Base-by-base conservation (phyloP, 2,797 vertebrate species). In the Synanceia verrucosa region DNA sequence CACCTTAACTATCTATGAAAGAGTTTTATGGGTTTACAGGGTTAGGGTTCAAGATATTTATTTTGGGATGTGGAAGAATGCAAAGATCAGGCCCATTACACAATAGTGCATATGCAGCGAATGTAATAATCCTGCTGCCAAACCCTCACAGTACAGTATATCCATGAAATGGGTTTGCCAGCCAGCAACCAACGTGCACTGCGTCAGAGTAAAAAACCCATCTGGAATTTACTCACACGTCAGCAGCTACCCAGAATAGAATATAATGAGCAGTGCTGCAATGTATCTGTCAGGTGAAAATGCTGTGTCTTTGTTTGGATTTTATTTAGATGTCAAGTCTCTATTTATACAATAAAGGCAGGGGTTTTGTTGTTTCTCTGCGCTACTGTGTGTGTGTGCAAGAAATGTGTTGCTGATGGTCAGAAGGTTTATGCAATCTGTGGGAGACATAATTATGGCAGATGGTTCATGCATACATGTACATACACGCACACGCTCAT, bases 321-420 rank as follows among this genome's bases (percentile, higher is more conserved):
- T 86, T 87, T 85, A 90, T 87, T 89, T 83, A 87, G 56, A 84
- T 66, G 77, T 89, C 73, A 84, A 84, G 48, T 79, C 60, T 85
- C 73, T 74, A 55, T 89, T 83, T 77, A 83, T 68, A 84, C 71
- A 76, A 82, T 67, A 81, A 65, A 83, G 66, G 74, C 28, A 26
- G 44, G 26, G 24, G 6, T 71, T 85, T 73, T 52, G 75, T 87
- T 62, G 50, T 81, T 82, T 79, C 52, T 78, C 43, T 67, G 5
- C 37, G 65, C 1, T 31, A 34, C 58, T 67, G 31, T 57, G 52
- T 12, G 46, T 33, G 36, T 69, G 41, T 24, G 34, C 18, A 51
- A 65, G 48, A 36, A 82, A 61, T 65, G 48, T 65, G 73, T 43
- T 58, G 61, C 37, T 59, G 67, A 82, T 34, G 64, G 37, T 13